phyloP scores from a whole-genome alignment of 2,888 invertebrate genomes.

The Smittia aterrima region DNA sequence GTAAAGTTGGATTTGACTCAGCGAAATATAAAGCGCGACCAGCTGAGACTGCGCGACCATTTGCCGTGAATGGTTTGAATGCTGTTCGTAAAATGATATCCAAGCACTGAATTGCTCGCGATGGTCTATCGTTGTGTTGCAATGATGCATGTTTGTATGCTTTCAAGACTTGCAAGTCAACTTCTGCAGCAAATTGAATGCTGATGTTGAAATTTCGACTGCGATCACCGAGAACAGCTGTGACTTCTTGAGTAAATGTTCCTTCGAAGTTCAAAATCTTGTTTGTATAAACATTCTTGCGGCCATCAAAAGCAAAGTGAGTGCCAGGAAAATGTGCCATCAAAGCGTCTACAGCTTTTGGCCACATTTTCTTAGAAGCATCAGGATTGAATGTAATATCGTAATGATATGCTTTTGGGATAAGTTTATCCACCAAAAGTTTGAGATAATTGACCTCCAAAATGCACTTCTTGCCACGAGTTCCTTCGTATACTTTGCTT shows the following conservation, averaged over 20 bases:
- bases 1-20: constrained; percentile 49
- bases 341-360: constrained; percentile 55
- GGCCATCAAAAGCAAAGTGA: constrained; percentile 71
- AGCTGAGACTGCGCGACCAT: constrained; percentile 36
- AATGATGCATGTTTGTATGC: neutral
- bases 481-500: constrained; percentile 36
- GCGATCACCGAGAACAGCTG: constrained; percentile 22
- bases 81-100: constrained; percentile 65
- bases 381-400: constrained; percentile 74
- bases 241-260: neutral
- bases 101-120: constrained; percentile 59
- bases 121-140: constrained; percentile 48
- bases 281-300: constrained; percentile 63
- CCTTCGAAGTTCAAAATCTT: constrained; percentile 47
- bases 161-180: constrained; percentile 54
- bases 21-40: constrained; percentile 56
- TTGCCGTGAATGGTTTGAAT: constrained; percentile 45
- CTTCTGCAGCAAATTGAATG: constrained; percentile 57
- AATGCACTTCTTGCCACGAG: neutral
- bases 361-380: constrained; percentile 63
- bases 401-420: constrained; percentile 67
- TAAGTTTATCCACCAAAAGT: constrained; percentile 48
- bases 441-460: constrained; percentile 15
- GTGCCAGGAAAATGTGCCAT: constrained; percentile 52
- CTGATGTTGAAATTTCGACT: constrained; percentile 54